Evolutionary conservation across 2,797 vertebrate species (phyloP).

Genomic region (Nannoperca australis): DNA sequence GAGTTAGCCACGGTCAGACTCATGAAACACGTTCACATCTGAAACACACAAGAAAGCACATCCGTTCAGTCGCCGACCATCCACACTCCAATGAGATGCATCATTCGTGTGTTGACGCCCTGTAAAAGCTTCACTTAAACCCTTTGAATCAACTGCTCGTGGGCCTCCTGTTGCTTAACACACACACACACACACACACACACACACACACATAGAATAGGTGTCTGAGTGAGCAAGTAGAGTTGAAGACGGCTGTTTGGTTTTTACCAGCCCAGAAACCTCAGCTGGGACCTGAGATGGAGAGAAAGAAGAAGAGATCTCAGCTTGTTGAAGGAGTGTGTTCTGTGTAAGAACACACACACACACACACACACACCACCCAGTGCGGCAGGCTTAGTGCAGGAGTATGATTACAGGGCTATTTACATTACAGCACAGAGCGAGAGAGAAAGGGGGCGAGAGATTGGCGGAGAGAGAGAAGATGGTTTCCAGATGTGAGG

Average conservation of each 20-base stretch:
- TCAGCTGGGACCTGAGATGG: conserved; percentile 50
- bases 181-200: conserved; percentile 19
- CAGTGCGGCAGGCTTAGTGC: conserved; percentile 50
- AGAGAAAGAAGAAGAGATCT: conserved; percentile 35
- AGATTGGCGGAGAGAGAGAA: conserved; percentile 52
- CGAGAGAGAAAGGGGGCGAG: conserved; percentile 44
- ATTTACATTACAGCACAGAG: conserved; percentile 77
- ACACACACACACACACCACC: conserved; percentile 51
- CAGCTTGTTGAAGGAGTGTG: conserved; percentile 21
- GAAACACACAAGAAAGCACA: neutral
- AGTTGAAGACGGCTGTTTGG: conserved; percentile 41
- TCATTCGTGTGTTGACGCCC: neutral
- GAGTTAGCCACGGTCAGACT: neutral
- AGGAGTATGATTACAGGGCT: conserved; percentile 74
- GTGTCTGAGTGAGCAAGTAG: neutral
- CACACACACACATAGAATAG: conserved; percentile 1
- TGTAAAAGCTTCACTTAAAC: conserved; percentile 19
- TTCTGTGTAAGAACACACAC: conserved; percentile 22
- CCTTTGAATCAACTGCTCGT: conserved; percentile 22
- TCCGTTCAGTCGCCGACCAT: neutral
- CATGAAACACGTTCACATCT: neutral
- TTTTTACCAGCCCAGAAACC: conserved; percentile 57
- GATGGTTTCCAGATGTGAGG: conserved; percentile 83
- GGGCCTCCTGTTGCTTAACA: conserved; percentile 41
- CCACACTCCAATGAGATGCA: neutral